Conservation (phyloP, 2,797 vertebrate genomes). For the Loris lydekkerianus region DNA sequence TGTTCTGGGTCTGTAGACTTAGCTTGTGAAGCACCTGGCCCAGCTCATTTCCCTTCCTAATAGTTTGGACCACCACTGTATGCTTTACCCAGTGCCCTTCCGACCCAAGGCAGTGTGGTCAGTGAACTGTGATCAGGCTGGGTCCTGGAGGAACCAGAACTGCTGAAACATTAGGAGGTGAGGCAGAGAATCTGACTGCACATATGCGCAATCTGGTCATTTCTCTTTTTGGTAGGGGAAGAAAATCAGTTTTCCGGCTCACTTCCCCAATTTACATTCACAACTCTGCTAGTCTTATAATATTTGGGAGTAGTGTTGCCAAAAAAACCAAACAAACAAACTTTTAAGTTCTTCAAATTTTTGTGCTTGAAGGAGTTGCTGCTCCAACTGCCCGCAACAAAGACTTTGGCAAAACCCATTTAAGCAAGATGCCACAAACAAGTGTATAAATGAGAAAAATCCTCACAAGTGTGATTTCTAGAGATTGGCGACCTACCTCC, state of each 20-base stretch:
- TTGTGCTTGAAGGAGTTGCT: slow-evolving; percentile 51
- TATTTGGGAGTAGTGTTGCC: background rate
- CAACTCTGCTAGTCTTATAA: background rate
- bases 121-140: background rate
- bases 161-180: background rate
- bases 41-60: background rate
- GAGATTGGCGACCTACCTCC: background rate
- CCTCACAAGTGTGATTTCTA: background rate
- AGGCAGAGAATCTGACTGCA: background rate
- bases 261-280: slow-evolving; percentile 39
- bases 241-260: slow-evolving; percentile 17
- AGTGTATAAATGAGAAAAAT: slow-evolving; percentile 6
- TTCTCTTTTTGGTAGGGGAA: slow-evolving; percentile 60
- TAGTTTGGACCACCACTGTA: background rate
- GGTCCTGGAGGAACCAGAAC: background rate
- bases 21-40: background rate
- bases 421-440: background rate
- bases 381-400: background rate
- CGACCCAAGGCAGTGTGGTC: background rate
- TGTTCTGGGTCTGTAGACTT: background rate
- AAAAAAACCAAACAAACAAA: background rate
- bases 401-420: background rate
- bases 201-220: background rate
- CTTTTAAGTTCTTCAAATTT: slow-evolving; percentile 71
- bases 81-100: background rate